Evolutionary conservation across 2,797 vertebrate species (phyloP), one percentile per base, ranked within the genome.

Genomic region (Squalus acanthias): DNA sequence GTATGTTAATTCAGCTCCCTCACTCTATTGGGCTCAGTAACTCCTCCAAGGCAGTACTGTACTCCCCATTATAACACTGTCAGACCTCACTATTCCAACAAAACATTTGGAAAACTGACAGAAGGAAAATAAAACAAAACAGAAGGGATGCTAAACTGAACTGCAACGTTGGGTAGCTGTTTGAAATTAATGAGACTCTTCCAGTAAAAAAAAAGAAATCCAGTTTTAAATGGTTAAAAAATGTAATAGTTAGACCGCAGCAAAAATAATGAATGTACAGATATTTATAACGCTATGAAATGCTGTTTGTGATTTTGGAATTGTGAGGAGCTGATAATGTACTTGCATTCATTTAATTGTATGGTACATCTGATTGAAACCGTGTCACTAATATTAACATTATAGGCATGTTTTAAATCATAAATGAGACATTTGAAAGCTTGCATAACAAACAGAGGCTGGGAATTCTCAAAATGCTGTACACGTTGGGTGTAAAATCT

Each of bases 401-500:
- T 95, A n/a, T 72, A 95, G 22, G 70, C 94, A 95, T 72, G 94
- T 74, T 95, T 95, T 53, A 95, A 76, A 95, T 57, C 94, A 95
- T 70, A 57, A 95, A 95, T 95, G 50, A 95, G 67, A 50, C 94
- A n/a, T 95, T 95, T 72, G 70, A 57, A 98, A 98, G 98, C 98
- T 96, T 97, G 97, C 98, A 98, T 98, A 98, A 98, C 97, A 97
- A 98, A 98, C 98, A 98, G 98, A 98, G 99, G 99, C 99, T 99
- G 99, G 98, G 98, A 98, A 98, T 99, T 99, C 99, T 99, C 98
- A 98, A 98, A 99, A 99, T 99, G 99, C 98, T 97, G 97, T 98
- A 98, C 98, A 98, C 98, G 98, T 99, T 98, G 98, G 99, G 99
- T 98, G 98, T 98, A 98, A 98, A 98, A 99, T 99, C 99, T 99